Percentiles rank a stretch among this genome's conserved stretches.
phyloP scores from a whole-genome alignment of 2,113 vertebrate genomes.

The Aptenodytes patagonicus region DNA sequence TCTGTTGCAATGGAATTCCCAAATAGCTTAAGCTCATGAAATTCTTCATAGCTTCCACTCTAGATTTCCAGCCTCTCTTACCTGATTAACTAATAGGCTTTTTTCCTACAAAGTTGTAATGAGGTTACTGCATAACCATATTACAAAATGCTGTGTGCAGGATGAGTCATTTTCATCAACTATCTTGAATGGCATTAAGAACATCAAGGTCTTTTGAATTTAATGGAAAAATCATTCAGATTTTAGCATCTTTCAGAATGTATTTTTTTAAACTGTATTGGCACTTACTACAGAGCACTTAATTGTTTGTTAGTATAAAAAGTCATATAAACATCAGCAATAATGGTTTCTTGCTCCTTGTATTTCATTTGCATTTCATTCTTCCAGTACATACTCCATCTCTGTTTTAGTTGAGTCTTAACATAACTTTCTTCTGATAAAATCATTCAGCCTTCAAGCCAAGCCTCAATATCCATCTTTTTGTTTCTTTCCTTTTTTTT shows the following conservation, averaged over 20 bases:
- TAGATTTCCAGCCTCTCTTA: background rate
- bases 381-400: background rate
- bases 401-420: background rate
- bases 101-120: background rate
- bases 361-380: background rate
- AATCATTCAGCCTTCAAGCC: background rate
- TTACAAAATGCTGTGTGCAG: conserved; percentile 15
- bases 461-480: background rate
- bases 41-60: background rate
- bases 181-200: background rate
- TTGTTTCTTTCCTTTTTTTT: no score
- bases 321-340: background rate
- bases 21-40: background rate
- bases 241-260: background rate
- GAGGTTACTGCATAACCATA: background rate
- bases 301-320: background rate
- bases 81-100: background rate
- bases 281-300: background rate
- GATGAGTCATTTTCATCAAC: conserved; percentile 34
- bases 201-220: background rate
- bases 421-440: background rate
- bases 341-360: background rate
- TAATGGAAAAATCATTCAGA: background rate
- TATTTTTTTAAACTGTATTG: background rate
- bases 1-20: background rate